Conservation (phyloP, 2,888 invertebrate genomes). For the Eristalis arbustorum region DNA sequence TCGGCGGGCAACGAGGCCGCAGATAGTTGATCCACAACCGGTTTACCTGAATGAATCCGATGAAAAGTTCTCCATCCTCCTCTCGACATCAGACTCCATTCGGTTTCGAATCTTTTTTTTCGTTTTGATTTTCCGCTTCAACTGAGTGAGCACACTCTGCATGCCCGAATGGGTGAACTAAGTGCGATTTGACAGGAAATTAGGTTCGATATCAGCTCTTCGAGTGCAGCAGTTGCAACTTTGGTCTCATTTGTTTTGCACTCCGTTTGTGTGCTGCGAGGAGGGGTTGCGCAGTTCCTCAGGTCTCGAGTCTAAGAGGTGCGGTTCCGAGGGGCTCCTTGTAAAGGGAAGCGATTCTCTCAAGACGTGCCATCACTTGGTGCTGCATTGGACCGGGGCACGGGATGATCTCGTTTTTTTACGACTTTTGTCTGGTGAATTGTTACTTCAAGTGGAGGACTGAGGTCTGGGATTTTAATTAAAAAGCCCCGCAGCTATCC, state of each 20-base stretch:
- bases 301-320: background rate
- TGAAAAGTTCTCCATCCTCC: slow-evolving; percentile 63
- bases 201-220: slow-evolving; percentile 62
- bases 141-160: slow-evolving; percentile 60
- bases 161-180: slow-evolving; percentile 63
- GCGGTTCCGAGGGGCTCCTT: background rate
- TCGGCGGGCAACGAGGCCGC: background rate
- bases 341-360: slow-evolving; percentile 36
- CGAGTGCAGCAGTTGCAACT: slow-evolving; percentile 3
- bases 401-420: slow-evolving; percentile 39
- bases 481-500: slow-evolving; percentile 37
- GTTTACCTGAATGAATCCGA: slow-evolving; percentile 61
- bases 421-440: slow-evolving; percentile 35
- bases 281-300: background rate
- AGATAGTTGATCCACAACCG: slow-evolving; percentile 18
- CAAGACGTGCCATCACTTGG: slow-evolving; percentile 39
- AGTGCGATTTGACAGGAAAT: slow-evolving; percentile 70
- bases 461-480: slow-evolving; percentile 45
- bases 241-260: background rate
- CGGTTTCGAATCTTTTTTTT: background rate
- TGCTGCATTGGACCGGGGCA: background rate
- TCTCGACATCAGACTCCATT: slow-evolving; percentile 37
- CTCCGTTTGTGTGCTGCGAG: background rate
- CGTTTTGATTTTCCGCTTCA: slow-evolving; percentile 54
- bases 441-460: slow-evolving; percentile 3